Percentiles rank a stretch among this genome's conserved stretches.
Evolutionary conservation across 2,113 vertebrate species (phyloP).

Genomic region (Ginglymostoma cirratum): DNA sequence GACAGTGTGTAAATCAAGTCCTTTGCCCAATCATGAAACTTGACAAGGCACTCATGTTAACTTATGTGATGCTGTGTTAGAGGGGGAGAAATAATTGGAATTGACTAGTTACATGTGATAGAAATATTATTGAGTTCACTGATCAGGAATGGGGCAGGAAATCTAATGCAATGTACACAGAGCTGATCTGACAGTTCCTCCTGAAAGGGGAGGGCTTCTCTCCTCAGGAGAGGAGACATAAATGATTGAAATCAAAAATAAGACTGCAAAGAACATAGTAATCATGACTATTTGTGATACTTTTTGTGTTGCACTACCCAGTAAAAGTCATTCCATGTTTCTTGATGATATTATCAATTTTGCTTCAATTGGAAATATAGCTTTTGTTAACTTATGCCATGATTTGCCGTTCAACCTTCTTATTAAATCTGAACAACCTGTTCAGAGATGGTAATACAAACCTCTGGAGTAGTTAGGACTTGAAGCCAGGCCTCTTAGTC

Average conservation of each 20-base stretch:
- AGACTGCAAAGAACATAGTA: not conserved
- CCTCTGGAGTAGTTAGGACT: too few species aligned
- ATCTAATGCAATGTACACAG: not conserved
- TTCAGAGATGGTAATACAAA: too few species aligned
- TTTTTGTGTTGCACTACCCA: not conserved
- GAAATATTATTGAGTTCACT: not conserved
- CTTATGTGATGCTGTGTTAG: not conserved
- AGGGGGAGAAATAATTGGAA: not conserved
- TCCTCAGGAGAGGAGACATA: not conserved
- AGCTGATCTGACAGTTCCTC: not conserved
- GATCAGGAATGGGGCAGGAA: not conserved
- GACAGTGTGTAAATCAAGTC: not conserved
- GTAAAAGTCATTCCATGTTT: not conserved
- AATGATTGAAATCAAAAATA: not conserved
- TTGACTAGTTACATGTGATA: not conserved
- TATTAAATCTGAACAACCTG: too few species aligned
- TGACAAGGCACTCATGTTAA: not conserved
- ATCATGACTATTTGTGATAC: not conserved
- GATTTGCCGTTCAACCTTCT: not conserved
- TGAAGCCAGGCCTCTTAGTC: too few species aligned
- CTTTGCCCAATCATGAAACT: not conserved
- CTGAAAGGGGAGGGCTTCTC: not conserved
- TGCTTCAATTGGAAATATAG: not conserved
- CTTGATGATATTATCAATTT: not conserved
- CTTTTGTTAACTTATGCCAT: not conserved